These are phyloP conservation scores for Tribolium castaneum DNA, from an alignment of 1,140 invertebrate species.

Conservation along the genomic window DNA sequence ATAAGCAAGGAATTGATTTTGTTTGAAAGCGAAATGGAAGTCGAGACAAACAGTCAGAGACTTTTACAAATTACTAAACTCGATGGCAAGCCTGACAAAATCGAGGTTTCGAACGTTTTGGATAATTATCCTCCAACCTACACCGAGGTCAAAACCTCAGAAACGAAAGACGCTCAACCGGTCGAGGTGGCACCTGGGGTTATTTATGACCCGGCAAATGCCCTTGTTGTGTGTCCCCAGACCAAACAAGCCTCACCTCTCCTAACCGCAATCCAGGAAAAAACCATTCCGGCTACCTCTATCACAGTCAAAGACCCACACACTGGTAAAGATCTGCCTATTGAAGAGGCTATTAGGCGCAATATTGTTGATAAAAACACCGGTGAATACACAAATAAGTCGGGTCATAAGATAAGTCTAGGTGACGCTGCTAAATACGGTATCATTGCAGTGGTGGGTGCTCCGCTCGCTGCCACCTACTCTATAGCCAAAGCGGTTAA, in stretches of 20 bases:
- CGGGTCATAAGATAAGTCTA: slow-evolving; percentile 75
- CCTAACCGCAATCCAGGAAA: slow-evolving; percentile 75
- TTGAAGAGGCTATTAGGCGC: slow-evolving; percentile 80
- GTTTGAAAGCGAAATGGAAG: slow-evolving; percentile 67
- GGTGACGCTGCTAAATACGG: slow-evolving; percentile 81
- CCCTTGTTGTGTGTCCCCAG: slow-evolving; percentile 77
- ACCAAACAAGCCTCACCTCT: slow-evolving; percentile 77
- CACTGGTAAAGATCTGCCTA: slow-evolving; percentile 75
- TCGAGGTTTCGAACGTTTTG: slow-evolving; percentile 71
- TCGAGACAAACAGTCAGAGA: slow-evolving; percentile 65
- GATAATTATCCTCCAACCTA: slow-evolving; percentile 63
- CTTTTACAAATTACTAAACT: slow-evolving; percentile 73
- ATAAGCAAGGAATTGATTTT: slow-evolving; percentile 77
- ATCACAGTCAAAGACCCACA: slow-evolving; percentile 82
- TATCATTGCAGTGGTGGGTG: slow-evolving; percentile 75
- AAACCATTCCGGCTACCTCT: slow-evolving; percentile 73
- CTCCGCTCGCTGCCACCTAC: slow-evolving; percentile 75
- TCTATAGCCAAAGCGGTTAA: slow-evolving; percentile 66
- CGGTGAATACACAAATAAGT: slow-evolving; percentile 75
- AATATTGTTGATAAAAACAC: slow-evolving; percentile 81
- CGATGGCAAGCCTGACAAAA: slow-evolving; percentile 73
- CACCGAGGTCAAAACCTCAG: slow-evolving; percentile 65
- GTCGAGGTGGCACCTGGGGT: slow-evolving; percentile 75
- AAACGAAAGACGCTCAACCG: slow-evolving; percentile 70
- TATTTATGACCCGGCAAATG: slow-evolving; percentile 81